These are phyloP conservation scores for Conistra vaccinii DNA, from an alignment of 2,888 invertebrate species.

Conservation along the genomic window DNA sequence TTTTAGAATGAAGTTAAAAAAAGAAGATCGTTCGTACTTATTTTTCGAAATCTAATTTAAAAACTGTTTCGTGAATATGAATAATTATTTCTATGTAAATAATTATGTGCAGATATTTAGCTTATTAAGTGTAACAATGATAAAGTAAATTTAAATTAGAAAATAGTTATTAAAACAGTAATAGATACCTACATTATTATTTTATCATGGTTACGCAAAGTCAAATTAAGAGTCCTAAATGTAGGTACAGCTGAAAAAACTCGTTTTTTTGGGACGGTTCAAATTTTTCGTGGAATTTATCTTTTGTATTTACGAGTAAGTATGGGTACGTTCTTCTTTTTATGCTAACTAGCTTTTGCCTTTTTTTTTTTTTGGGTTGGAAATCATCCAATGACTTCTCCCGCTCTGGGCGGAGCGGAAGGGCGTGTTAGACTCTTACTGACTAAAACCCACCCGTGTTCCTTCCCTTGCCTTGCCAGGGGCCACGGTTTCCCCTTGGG, in stretches of 20 bases:
- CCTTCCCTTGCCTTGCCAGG: too few species aligned
- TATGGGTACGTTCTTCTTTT: neutral
- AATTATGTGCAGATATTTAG: neutral
- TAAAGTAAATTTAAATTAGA: neutral
- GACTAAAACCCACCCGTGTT: too few species aligned
- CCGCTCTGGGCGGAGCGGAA: too few species aligned
- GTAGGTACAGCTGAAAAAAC: neutral
- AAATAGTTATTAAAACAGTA: neutral
- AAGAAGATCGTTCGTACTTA: neutral
- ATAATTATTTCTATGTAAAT: neutral
- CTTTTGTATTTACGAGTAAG: neutral
- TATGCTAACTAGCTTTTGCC: neutral
- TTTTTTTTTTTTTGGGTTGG: too few species aligned
- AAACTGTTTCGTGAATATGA: neutral
- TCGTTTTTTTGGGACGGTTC: neutral
- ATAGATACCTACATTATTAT: too few species aligned
- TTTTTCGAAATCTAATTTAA: too few species aligned
- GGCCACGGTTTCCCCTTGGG: too few species aligned
- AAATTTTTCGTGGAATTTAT: conserved; percentile 3
- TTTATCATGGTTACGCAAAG: neutral
- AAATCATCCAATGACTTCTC: too few species aligned
- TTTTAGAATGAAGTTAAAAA: neutral
- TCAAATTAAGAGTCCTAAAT: neutral
- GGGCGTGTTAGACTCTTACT: too few species aligned
- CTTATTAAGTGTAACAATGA: neutral